Evolutionary conservation across 1,140 invertebrate genomes (phyloP).

Genomic region (Chironomus striatipennis): DNA sequence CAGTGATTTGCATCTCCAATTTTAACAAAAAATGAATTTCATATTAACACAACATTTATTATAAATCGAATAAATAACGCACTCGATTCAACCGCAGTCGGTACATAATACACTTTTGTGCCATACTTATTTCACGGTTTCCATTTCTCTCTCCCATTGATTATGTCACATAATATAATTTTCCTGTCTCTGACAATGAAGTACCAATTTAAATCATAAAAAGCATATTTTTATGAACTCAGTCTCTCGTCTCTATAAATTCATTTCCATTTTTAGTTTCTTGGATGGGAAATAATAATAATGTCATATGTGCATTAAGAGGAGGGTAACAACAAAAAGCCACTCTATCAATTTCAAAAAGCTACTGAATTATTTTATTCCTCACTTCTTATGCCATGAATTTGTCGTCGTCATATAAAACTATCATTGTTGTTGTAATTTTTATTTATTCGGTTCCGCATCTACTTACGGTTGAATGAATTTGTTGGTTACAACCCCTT

Average conservation of each 20-base stretch:
- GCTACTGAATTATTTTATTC: not conserved
- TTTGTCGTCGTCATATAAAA: conserved; percentile 20
- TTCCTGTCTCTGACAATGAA: not conserved
- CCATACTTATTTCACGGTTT: not conserved
- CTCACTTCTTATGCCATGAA: not conserved
- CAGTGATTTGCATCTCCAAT: not conserved
- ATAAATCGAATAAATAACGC: not conserved
- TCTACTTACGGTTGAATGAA: not conserved
- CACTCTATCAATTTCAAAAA: conserved; percentile 22
- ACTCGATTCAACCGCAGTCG: not conserved
- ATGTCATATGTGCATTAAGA: not conserved
- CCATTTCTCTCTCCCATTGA: conserved; percentile 5
- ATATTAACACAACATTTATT: not conserved
- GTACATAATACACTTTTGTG: not conserved
- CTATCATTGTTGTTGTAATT: conserved; percentile 23
- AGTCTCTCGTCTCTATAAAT: not conserved
- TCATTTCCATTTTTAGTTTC: not conserved
- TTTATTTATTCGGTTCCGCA: conserved; percentile 24
- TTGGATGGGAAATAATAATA: not conserved
- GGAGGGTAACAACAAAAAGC: conserved; percentile 13
- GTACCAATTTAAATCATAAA: conserved; percentile 10
- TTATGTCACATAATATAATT: not conserved
- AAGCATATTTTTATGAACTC: conserved; percentile 5
- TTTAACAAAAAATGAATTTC: not conserved
- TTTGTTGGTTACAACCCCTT: conserved; percentile 16